Conservation (phyloP, 2,888 invertebrate species). For the Apocheima hispidaria region DNA sequence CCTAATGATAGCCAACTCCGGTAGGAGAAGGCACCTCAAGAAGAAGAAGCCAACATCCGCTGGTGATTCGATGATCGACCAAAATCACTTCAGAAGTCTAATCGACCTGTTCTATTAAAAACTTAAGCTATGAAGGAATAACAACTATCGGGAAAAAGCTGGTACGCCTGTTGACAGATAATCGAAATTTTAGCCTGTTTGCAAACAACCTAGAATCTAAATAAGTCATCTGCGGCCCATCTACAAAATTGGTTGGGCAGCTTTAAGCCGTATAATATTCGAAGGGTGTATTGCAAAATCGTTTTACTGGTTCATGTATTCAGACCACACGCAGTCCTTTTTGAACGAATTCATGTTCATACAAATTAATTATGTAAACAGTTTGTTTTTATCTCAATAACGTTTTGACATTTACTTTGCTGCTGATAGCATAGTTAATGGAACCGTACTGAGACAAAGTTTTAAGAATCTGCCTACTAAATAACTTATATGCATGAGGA, state of each 20-base stretch:
- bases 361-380: conserved; percentile 31
- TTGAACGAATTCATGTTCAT: conserved; percentile 14
- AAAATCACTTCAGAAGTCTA: too few relatives aligned
- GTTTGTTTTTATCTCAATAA: conserved; percentile 23
- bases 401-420: conserved; percentile 13
- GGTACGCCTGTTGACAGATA: too few relatives aligned
- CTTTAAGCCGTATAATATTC: not conserved
- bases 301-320: conserved; percentile 7
- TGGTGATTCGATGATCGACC: too few relatives aligned
- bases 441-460: conserved; percentile 8
- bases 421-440: conserved; percentile 10
- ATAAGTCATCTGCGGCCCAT: not conserved
- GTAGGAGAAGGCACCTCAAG: too few relatives aligned
- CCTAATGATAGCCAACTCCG: too few relatives aligned
- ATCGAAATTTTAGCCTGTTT: too few relatives aligned
- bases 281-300: conserved; percentile 15
- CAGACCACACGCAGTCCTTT: conserved; percentile 25
- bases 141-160: too few relatives aligned
- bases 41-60: too few relatives aligned
- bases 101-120: too few relatives aligned
- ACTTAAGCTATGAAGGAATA: too few relatives aligned
- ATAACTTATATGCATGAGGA: conserved; percentile 48
- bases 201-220: not conserved
- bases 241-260: not conserved
- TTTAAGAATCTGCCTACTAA: conserved; percentile 31